Base-by-base conservation (phyloP, 2,888 invertebrate genomes). In the Isotomurus palustris region DNA sequence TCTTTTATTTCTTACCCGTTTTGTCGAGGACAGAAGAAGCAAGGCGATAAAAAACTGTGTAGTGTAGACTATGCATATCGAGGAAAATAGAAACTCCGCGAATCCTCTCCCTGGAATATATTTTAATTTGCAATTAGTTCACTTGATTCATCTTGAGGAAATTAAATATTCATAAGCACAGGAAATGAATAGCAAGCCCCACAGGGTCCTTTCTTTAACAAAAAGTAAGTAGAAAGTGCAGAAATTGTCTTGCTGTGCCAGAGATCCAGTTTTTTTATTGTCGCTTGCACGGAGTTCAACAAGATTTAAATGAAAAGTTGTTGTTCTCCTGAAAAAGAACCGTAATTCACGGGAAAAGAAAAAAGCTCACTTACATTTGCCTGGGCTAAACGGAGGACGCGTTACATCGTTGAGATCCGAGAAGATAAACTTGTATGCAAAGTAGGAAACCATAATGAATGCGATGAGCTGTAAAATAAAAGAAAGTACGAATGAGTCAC, bases 391-490 rank as follows among this genome's bases (percentile, higher is more conserved):
- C 49, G 60, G 64, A 12, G 63, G 60, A 36, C 63, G 47, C 27
- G 63, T 60, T 29, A 63, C 53, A 48, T 63, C 63, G 47, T 57
- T 64, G 41, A 60, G 47, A 44, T 64, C 64, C 24, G 53, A 56
- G 38, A 60, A 53, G 25, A 55, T 56, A 50, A 64, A 64, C 41
- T 64, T 64, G 56, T 64, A 64, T 1, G 64, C 60, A 56, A 64
- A 64, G 51, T 60, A 64, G 45, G 56, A 35, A 17, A 64, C 50
- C 60, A 64, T 64, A 53, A 58, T 55, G 51, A 58, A 40, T 28
- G 64, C 60, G 41, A 64, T 58, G 47, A 60, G 56, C 64, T 64
- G 56, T 6, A 60, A 60, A n/a, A n/a, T n/a, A n/a, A n/a, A n/a
- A n/a, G n/a, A n/a, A n/a, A n/a, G n/a, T n/a, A n/a, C n/a, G n/a